phyloP scores from a whole-genome alignment of 2,797 vertebrate species.

The Limosa lapponica region DNA sequence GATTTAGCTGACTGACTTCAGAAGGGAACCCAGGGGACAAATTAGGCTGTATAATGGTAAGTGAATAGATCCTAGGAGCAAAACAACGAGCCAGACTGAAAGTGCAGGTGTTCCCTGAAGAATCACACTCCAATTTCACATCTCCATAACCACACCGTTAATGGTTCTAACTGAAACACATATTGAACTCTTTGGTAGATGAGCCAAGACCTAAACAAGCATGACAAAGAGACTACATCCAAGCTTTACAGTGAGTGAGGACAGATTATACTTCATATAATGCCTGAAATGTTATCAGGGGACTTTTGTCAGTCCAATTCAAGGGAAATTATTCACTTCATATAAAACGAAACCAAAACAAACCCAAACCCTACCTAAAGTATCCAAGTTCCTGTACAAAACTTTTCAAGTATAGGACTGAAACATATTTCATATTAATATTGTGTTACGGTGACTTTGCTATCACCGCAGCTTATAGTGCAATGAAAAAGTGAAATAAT shows the following conservation, averaged over 20 bases:
- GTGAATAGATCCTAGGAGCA: background rate
- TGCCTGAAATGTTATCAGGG: background rate
- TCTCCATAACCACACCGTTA: background rate
- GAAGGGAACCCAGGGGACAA: background rate
- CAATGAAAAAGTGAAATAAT: background rate
- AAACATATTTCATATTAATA: background rate
- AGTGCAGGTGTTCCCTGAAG: background rate
- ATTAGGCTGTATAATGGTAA: background rate
- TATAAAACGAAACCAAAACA: background rate
- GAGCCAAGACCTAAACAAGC: background rate
- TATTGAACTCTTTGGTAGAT: background rate
- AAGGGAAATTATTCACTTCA: background rate
- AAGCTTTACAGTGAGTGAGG: background rate
- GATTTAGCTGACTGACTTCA: background rate
- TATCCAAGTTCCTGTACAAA: background rate
- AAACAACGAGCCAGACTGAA: background rate
- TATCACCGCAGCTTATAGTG: background rate
- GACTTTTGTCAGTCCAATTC: background rate
- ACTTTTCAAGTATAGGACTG: background rate
- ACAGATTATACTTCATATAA: background rate
- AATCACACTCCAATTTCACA: background rate
- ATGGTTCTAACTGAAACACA: background rate
- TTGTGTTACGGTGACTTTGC: background rate
- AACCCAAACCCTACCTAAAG: background rate
- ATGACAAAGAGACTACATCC: background rate